These are phyloP conservation scores for Dicyrtoma fusca DNA, from an alignment of 2,888 invertebrate genomes.

Conservation along the genomic window DNA sequence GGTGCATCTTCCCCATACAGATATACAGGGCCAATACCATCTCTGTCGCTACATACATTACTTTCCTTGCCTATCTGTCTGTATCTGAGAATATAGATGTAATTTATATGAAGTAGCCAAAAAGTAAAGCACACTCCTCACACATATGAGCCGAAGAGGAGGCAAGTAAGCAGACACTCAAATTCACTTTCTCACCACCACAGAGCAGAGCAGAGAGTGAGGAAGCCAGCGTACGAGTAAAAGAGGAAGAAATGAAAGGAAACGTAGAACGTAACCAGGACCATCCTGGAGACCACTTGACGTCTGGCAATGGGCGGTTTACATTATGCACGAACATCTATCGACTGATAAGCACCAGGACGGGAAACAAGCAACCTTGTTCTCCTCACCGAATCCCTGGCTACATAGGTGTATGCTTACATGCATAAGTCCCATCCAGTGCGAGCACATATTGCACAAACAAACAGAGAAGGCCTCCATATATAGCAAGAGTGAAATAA, in stretches of 20 bases:
- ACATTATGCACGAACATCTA: slow-evolving; percentile 37
- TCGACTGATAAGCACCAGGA: slow-evolving; percentile 28
- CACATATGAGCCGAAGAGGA: not conserved
- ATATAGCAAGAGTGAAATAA: no score
- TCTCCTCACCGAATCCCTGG: slow-evolving; percentile 28
- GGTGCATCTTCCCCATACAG: no score
- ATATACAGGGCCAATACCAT: no score
- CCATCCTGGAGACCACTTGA: slow-evolving; percentile 11
- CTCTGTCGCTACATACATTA: not conserved
- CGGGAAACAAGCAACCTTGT: slow-evolving; percentile 32
- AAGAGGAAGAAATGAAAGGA: no score
- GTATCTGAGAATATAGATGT: not conserved
- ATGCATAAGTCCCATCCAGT: no score
- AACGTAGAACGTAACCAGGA: no score
- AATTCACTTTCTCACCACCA: slow-evolving; percentile 14
- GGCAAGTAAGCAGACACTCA: not conserved
- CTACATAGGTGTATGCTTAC: no score
- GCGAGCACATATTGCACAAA: no score
- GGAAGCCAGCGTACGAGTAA: no score
- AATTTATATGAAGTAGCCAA: not conserved
- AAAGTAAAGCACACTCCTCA: not conserved
- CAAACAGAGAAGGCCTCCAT: no score
- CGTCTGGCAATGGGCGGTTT: slow-evolving; percentile 26
- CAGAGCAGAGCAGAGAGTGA: not conserved
- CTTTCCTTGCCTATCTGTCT: not conserved